These are phyloP conservation scores for Sesia apiformis DNA, from an alignment of 2,888 invertebrate species.

Conservation along the genomic window DNA sequence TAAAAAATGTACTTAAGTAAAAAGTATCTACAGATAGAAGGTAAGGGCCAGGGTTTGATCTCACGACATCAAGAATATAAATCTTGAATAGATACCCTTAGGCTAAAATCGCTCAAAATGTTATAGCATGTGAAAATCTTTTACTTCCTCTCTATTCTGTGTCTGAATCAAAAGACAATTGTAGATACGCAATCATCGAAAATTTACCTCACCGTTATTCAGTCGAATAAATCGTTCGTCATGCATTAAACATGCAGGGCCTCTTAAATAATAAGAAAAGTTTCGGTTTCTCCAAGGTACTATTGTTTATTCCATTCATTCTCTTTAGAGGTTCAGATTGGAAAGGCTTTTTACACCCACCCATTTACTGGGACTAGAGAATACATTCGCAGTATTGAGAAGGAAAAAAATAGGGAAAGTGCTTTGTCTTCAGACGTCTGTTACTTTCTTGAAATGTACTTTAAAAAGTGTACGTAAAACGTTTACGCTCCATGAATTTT, in stretches of 20 bases:
- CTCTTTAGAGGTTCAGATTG: conserved; percentile 54
- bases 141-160: too few species aligned
- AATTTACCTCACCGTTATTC: conserved; percentile 29
- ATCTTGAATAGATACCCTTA: too few species aligned
- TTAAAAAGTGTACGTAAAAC: conserved; percentile 37
- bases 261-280: conserved; percentile 68
- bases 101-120: too few species aligned
- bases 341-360: conserved; percentile 61
- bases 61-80: too few species aligned
- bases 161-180: too few species aligned
- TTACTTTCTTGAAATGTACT: conserved; percentile 63
- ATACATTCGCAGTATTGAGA: conserved; percentile 50
- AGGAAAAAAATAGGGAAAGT: conserved; percentile 32
- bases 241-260: conserved; percentile 63
- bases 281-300: conserved; percentile 44
- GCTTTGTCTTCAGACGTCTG: conserved; percentile 58
- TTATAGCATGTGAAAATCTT: too few species aligned
- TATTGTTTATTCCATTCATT: conserved; percentile 64
- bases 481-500: conserved; percentile 56
- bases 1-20: too few species aligned
- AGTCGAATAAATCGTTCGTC: conserved; percentile 52
- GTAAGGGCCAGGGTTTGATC: too few species aligned
- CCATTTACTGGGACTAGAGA: conserved; percentile 49
- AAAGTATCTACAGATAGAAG: too few species aligned
- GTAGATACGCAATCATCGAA: background rate